Conservation (phyloP, 2,888 invertebrate species). For the Dasypogon diadema region DNA sequence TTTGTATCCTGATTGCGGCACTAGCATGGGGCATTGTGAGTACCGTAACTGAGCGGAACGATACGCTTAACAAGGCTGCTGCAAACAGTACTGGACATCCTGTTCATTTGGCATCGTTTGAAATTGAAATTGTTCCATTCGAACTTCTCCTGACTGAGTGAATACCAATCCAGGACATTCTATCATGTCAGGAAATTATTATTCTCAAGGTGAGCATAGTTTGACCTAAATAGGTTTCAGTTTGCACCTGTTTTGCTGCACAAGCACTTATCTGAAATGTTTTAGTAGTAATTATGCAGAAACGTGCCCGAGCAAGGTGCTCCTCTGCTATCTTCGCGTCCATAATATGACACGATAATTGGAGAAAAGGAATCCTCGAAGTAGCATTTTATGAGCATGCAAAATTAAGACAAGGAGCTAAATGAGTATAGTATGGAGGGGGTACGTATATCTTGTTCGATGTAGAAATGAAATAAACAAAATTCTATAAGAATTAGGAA, state of each 20-base stretch:
- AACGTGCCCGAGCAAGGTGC: constrained; percentile 11
- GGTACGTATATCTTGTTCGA: no score
- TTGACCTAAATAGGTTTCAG: constrained; percentile 19
- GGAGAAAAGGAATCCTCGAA: neutral
- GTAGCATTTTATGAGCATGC: neutral
- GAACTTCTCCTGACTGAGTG: neutral
- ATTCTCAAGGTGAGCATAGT: constrained; percentile 13
- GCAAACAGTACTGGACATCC: constrained; percentile 1
- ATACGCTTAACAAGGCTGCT: neutral
- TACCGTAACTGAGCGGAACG: neutral
- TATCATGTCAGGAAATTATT: neutral
- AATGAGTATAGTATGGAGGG: neutral
- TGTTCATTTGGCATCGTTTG: neutral
- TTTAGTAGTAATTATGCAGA: constrained; percentile 38
- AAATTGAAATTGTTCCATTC: constrained; percentile 34
- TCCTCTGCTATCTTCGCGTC: neutral
- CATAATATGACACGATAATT: neutral
- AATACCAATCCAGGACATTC: neutral
- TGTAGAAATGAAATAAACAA: no score
- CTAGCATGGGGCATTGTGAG: neutral
- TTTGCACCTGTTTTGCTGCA: neutral
- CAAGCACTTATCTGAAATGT: neutral
- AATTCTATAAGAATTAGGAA: no score
- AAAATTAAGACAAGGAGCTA: neutral
- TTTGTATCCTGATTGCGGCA: neutral